Evolutionary conservation across 2,888 invertebrate genomes (phyloP).

Genomic region (Sphinx pinastri): DNA sequence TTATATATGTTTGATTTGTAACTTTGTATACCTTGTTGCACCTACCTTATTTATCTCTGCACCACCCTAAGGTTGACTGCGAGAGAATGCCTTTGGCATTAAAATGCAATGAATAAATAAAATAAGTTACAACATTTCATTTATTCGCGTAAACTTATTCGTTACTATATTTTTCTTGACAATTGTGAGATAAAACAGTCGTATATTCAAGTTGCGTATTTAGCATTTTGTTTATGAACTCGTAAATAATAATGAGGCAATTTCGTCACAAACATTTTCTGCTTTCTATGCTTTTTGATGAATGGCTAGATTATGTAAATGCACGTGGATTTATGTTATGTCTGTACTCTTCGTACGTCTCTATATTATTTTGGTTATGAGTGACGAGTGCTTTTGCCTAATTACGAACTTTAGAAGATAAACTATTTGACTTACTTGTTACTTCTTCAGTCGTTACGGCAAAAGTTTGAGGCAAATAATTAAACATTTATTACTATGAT

Average conservation of each 20-base stretch:
- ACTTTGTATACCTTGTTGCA: too few relatives aligned
- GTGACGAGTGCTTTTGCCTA: not conserved
- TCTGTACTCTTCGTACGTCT: not conserved
- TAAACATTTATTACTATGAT: too few relatives aligned
- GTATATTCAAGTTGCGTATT: slow-evolving; percentile 28
- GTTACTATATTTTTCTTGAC: not conserved
- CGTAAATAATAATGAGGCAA: slow-evolving; percentile 37
- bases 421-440: too few relatives aligned
- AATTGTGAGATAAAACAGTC: not conserved
- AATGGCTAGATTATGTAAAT: slow-evolving; percentile 29
- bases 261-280: slow-evolving; percentile 37
- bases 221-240: slow-evolving; percentile 41
- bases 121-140: too few relatives aligned
- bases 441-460: too few relatives aligned
- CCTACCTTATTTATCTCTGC: too few relatives aligned
- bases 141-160: not conserved
- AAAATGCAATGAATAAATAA: too few relatives aligned
- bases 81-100: too few relatives aligned
- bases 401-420: not conserved
- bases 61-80: too few relatives aligned
- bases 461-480: too few relatives aligned
- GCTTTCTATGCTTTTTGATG: slow-evolving; percentile 41
- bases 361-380: slow-evolving; percentile 2
- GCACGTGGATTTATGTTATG: not conserved
- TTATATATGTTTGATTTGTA: too few relatives aligned